Evolutionary conservation across 2,888 invertebrate genomes (phyloP).

Genomic region (Clitarchus hookeri): DNA sequence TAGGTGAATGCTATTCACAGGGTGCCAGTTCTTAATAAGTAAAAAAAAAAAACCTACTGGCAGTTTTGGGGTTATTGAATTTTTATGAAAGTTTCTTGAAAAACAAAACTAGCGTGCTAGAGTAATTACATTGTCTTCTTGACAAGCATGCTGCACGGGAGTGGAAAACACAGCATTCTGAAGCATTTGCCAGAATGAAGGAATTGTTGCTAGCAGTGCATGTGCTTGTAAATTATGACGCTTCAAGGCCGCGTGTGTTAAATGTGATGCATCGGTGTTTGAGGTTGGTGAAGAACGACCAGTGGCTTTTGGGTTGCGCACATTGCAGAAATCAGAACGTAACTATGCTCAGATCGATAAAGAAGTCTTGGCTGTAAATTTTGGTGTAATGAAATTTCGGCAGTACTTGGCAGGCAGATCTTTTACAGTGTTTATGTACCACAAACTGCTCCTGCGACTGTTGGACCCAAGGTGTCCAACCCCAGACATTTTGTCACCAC

Average conservation of each 20-base stretch:
- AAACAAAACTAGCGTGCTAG: background rate
- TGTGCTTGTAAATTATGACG: background rate
- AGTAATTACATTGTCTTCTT: slow-evolving; percentile 11
- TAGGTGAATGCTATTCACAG: background rate
- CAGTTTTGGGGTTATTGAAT: slow-evolving; percentile 1
- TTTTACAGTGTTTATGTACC: slow-evolving; percentile 36
- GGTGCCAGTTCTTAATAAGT: too few relatives aligned
- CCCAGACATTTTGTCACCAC: slow-evolving; percentile 32
- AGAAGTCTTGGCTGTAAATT: background rate
- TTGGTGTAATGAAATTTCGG: background rate
- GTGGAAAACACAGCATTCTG: slow-evolving; percentile 10
- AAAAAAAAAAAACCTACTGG: background rate
- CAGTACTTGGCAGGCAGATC: background rate
- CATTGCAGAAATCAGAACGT: background rate
- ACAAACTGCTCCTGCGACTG: slow-evolving; percentile 38
- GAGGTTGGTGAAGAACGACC: background rate
- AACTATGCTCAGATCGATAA: background rate
- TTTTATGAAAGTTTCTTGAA: background rate
- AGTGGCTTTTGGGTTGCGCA: background rate
- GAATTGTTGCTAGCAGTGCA: background rate
- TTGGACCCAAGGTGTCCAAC: slow-evolving; percentile 18
- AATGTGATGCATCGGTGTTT: background rate
- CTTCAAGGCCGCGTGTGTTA: background rate
- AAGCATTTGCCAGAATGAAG: background rate
- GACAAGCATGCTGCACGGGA: background rate